A percentile compares a stretch with the other conserved stretches of the same genome.
Conservation (phyloP, 2,113 vertebrate species). For the Guaruba guarouba region DNA sequence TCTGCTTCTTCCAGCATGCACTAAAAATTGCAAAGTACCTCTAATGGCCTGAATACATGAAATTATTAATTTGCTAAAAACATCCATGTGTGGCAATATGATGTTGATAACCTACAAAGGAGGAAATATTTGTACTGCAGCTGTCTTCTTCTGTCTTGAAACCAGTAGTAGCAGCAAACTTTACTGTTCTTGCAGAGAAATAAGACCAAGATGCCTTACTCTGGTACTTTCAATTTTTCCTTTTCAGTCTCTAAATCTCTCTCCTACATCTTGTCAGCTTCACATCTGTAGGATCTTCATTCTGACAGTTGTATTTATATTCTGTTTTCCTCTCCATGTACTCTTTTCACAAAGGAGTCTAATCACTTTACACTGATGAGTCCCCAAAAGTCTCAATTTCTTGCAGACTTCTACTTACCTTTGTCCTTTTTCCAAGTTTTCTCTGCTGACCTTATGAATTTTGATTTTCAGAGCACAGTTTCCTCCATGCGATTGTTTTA, state of each 20-base stretch:
- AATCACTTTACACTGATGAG: not conserved
- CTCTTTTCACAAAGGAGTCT: not conserved
- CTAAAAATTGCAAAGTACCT: not conserved
- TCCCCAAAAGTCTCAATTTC: not conserved
- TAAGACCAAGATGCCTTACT: not conserved
- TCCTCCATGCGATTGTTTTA: not conserved
- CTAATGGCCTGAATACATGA: not conserved
- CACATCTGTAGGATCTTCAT: not conserved
- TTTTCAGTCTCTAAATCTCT: not conserved
- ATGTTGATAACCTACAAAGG: not conserved
- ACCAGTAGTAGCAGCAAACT: not conserved
- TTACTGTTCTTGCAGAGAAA: not conserved
- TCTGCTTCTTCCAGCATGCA: not conserved
- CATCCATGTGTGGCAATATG: not conserved
- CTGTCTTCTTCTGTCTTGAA: not conserved
- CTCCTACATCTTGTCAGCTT: not conserved
- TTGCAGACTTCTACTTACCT: not conserved
- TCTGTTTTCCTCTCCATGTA: not conserved
- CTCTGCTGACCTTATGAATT: not conserved
- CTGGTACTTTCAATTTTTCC: not conserved
- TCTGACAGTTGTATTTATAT: not conserved
- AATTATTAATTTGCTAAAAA: not conserved
- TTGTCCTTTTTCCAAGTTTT: not conserved
- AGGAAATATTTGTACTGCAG: not conserved
- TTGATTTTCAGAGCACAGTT: not conserved